Conservation (phyloP, 2,797 vertebrate genomes). For the Eidolon dupreanum region DNA sequence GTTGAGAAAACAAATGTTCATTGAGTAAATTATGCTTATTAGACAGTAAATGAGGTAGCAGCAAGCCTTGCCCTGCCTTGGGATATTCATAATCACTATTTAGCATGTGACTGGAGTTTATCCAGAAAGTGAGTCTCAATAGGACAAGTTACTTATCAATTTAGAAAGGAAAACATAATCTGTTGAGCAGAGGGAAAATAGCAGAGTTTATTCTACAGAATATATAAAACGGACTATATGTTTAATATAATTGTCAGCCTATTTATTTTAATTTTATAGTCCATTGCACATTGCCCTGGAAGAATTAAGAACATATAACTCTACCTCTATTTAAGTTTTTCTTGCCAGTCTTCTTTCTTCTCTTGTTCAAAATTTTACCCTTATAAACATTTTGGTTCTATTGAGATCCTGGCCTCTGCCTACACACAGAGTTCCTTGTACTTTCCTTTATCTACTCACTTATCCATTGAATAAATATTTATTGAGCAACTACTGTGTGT, state of each 20-base stretch:
- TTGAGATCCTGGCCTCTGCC: not conserved
- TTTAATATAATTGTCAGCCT: not conserved
- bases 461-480: not conserved
- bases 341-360: not conserved
- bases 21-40: not conserved
- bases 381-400: not conserved
- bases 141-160: not conserved
- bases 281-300: not conserved
- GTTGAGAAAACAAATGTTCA: not conserved
- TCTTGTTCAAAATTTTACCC: not conserved
- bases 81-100: not conserved
- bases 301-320: rapidly evolving
- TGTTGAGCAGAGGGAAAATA: not conserved
- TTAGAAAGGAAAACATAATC: slow-evolving; percentile 2
- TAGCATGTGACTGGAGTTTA: not conserved
- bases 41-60: not conserved
- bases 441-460: not conserved
- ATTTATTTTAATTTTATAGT: not conserved
- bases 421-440: not conserved
- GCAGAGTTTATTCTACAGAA: not conserved
- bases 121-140: slow-evolving; percentile 8
- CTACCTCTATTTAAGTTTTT: not conserved
- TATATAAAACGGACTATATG: not conserved
- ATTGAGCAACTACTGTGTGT: not conserved
- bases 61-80: not conserved